Percentiles rank a stretch among this genome's conserved stretches.
phyloP scores from a whole-genome alignment of 1,140 invertebrate species.

The Cryptotermes secundus region DNA sequence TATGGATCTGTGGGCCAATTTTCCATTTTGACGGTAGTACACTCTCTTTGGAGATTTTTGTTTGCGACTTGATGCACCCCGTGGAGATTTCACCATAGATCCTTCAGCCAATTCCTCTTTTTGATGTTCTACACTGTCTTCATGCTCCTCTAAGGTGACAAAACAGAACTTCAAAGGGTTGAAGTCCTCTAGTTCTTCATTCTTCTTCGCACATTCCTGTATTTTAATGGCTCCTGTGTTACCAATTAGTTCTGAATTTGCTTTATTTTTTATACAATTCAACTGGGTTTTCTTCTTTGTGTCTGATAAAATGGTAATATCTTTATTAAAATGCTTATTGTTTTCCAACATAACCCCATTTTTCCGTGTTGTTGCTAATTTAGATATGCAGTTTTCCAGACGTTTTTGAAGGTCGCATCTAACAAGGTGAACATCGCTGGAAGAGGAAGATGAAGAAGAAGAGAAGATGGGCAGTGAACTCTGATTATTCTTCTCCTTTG shows the following conservation, averaged over 20 bases:
- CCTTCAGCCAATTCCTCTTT: not conserved
- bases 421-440: slow-evolving; percentile 32
- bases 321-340: slow-evolving; percentile 22
- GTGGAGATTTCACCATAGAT: not conserved
- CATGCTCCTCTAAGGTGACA: slow-evolving; percentile 41
- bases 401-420: slow-evolving; percentile 38
- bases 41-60: slow-evolving; percentile 38
- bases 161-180: slow-evolving; percentile 43
- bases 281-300: not conserved
- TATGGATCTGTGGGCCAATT: not conserved
- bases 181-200: slow-evolving; percentile 37
- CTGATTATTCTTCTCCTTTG: slow-evolving; percentile 24
- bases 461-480: not conserved
- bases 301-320: not conserved
- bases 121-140: not conserved
- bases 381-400: slow-evolving; percentile 39
- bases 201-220: not conserved
- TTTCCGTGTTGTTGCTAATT: slow-evolving; percentile 29
- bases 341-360: not conserved
- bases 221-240: slow-evolving; percentile 1
- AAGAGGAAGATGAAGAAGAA: not conserved
- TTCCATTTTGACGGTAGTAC: not conserved
- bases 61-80: slow-evolving; percentile 35
- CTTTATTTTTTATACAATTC: not conserved
- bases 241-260: not conserved